These are phyloP conservation scores for Aleiodes sp. DNA, from an alignment of 1,140 invertebrate species.

Conservation along the genomic window DNA sequence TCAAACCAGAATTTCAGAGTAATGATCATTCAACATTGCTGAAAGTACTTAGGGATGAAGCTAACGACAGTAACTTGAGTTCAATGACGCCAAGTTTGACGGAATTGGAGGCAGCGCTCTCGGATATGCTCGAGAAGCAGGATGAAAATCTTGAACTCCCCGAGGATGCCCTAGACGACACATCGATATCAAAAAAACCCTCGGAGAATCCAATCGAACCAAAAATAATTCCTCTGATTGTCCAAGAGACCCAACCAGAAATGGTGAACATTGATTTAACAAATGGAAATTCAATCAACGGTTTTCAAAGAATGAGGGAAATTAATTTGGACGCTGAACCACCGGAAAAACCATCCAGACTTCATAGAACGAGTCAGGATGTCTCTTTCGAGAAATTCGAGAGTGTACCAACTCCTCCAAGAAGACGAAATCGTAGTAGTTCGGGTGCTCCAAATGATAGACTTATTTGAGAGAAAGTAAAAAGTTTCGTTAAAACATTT, in stretches of 20 bases:
- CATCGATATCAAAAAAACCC: constrained; percentile 21
- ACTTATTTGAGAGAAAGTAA: constrained; percentile 48
- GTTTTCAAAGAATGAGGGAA: not conserved
- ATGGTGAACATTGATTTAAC: constrained; percentile 43
- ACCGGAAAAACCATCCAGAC: constrained; percentile 54
- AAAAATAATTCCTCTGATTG: constrained; percentile 42
- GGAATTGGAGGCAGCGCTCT: constrained; percentile 60
- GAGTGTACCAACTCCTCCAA: constrained; percentile 54
- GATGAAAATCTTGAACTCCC: constrained; percentile 37
- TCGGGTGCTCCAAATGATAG: constrained; percentile 44
- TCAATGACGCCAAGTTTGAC: constrained; percentile 63
- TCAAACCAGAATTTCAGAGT: constrained; percentile 42
- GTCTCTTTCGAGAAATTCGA: constrained; percentile 35
- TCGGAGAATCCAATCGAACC: constrained; percentile 44
- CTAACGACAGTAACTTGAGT: constrained; percentile 53
- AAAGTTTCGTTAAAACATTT: not conserved
- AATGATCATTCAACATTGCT: constrained; percentile 49
- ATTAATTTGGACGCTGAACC: constrained; percentile 28
- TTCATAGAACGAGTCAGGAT: constrained; percentile 43
- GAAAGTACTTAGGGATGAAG: constrained; percentile 50
- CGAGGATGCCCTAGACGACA: not conserved
- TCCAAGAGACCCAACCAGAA: constrained; percentile 32
- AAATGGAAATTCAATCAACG: constrained; percentile 17
- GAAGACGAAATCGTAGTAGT: constrained; percentile 50
- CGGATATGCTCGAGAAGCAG: constrained; percentile 60